These are phyloP conservation scores for Andinoacara biseriatus DNA, from an alignment of 2,113 vertebrate species.

Conservation along the genomic window DNA sequence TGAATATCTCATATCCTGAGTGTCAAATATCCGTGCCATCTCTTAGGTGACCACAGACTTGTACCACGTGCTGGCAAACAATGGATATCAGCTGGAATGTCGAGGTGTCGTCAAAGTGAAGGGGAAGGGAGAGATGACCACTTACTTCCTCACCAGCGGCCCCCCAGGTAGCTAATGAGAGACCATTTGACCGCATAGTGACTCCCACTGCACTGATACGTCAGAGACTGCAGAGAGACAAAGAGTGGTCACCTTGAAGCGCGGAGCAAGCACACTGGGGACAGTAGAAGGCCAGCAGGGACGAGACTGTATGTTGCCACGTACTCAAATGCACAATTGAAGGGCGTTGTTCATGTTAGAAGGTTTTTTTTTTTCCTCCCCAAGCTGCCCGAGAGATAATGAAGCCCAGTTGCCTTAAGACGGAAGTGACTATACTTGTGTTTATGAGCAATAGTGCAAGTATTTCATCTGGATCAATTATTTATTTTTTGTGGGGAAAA, in stretches of 20 bases:
- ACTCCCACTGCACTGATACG: constrained; percentile 68
- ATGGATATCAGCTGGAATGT: constrained; percentile 92
- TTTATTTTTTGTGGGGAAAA: constrained; percentile 73
- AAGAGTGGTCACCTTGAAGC: constrained; percentile 42
- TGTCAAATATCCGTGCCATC: constrained; percentile 56
- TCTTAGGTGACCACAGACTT: constrained; percentile 93
- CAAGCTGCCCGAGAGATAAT: constrained; percentile 70
- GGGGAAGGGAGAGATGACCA: constrained; percentile 98
- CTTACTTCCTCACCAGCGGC: constrained; percentile 95
- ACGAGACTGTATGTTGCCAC: constrained; percentile 36
- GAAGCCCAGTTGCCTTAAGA: constrained; percentile 81
- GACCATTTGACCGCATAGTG: constrained; percentile 35
- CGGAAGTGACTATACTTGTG: constrained; percentile 64
- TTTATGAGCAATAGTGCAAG: constrained; percentile 71
- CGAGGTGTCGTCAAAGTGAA: constrained; percentile 96
- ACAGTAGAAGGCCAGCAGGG: constrained; percentile 28
- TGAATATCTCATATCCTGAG: constrained; percentile 20
- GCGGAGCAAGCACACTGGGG: constrained; percentile 38
- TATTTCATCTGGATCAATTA: constrained; percentile 75
- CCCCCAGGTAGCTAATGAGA: constrained; percentile 85
- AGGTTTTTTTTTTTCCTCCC: constrained; percentile 35
- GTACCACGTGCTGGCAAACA: constrained; percentile 91
- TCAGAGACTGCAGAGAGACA: constrained; percentile 52
- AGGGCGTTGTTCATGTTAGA: constrained; percentile 46
- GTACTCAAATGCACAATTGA: constrained; percentile 49